Conservation (phyloP, 1,140 invertebrate species). For the Pissodes strobi region DNA sequence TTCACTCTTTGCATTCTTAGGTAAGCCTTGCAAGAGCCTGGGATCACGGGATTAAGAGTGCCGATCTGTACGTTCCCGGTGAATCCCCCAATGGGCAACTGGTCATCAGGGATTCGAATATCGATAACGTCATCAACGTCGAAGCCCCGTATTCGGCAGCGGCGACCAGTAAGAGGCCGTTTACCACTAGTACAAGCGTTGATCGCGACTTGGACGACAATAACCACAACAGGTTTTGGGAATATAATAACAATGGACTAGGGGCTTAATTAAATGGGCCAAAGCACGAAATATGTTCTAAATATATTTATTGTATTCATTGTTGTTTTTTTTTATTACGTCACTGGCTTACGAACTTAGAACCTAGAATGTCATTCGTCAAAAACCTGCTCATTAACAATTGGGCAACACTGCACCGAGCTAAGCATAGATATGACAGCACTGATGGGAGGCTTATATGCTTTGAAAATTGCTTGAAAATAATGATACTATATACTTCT, state of each 20-base stretch:
- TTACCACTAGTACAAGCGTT: background rate
- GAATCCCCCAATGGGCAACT: slow-evolving; percentile 19
- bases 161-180: slow-evolving; percentile 5
- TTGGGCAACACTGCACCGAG: no score
- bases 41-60: background rate
- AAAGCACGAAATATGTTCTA: no score
- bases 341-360: no score
- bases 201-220: slow-evolving; percentile 18
- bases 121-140: background rate
- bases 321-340: no score
- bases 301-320: no score
- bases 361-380: no score
- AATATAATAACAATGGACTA: slow-evolving; percentile 18
- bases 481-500: no score
- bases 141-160: background rate
- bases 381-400: no score
- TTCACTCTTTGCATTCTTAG: no score
- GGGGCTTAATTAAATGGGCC: slow-evolving; percentile 10
- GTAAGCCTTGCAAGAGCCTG: slow-evolving; percentile 11
- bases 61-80: slow-evolving; percentile 1
- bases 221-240: slow-evolving; percentile 15
- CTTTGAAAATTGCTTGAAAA: no score
- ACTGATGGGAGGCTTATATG: no score
- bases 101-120: slow-evolving; percentile 8
- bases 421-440: no score